Percentiles rank a stretch among this genome's conserved stretches.
These are phyloP conservation scores for Arrhamphus sclerolepis DNA, from an alignment of 2,797 vertebrate genomes.

Conservation along the genomic window DNA sequence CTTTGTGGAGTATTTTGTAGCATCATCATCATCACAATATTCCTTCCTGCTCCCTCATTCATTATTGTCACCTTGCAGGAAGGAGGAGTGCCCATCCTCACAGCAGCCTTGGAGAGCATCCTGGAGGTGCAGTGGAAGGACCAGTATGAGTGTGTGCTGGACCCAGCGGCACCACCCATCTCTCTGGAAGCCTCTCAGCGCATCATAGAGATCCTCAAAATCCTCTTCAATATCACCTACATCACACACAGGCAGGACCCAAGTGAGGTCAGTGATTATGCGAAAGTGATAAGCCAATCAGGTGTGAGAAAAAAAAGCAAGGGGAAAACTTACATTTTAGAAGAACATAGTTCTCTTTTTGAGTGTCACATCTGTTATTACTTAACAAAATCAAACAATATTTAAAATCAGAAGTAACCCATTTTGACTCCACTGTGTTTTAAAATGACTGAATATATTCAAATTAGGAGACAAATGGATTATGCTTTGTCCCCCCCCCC, in stretches of 20 bases:
- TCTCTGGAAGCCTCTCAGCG: constrained; percentile 78
- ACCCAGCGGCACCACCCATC: constrained; percentile 59
- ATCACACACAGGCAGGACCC: constrained; percentile 77
- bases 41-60: neutral
- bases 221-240: constrained; percentile 84
- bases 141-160: constrained; percentile 71
- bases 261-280: constrained; percentile 70
- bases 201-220: constrained; percentile 81
- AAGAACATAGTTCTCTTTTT: no score
- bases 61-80: constrained; percentile 53
- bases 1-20: neutral
- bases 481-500: neutral
- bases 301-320: neutral
- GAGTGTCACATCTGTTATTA: no score
- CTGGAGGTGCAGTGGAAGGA: constrained; percentile 79
- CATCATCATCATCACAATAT: neutral
- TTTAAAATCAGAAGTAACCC: accelerated
- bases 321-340: neutral
- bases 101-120: constrained; percentile 74
- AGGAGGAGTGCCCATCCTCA: constrained; percentile 78
- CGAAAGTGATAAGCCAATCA: no score
- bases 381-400: no score
- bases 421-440: neutral
- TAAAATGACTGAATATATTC: neutral
- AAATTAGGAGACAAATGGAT: neutral